Evolutionary conservation across 2,888 invertebrate genomes (phyloP).

Genomic region (Cynaeus angustus): DNA sequence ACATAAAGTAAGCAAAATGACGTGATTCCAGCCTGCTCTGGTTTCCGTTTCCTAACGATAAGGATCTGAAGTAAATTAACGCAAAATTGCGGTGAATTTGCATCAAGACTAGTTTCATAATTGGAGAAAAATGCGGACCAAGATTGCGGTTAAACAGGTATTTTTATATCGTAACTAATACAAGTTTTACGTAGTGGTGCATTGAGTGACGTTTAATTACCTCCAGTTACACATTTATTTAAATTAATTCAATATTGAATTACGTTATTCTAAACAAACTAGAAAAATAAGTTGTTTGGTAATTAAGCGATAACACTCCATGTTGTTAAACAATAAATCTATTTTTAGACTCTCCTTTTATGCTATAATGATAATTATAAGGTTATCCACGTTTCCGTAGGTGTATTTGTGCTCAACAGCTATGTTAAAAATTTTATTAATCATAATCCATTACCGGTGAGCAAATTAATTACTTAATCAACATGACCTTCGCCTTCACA

Average conservation of each 20-base stretch:
- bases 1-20: constrained; percentile 35
- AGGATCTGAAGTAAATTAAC: constrained; percentile 43
- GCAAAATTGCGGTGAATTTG: constrained; percentile 34
- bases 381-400: constrained; percentile 45
- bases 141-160: not conserved
- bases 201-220: not conserved
- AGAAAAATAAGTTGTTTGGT: constrained; percentile 4
- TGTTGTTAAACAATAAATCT: constrained; percentile 22
- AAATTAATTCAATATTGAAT: not conserved
- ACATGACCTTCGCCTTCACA: not conserved
- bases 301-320: constrained; percentile 6
- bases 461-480: constrained; percentile 4
- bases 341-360: constrained; percentile 43
- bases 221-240: not conserved
- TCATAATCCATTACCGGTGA: constrained; percentile 6
- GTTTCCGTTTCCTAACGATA: constrained; percentile 48
- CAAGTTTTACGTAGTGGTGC: no score
- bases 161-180: no score
- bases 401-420: constrained; percentile 31
- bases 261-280: not conserved
- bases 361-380: constrained; percentile 41
- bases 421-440: constrained; percentile 24
- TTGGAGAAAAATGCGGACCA: not conserved
- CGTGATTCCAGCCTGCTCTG: constrained; percentile 33
- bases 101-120: constrained; percentile 14